A percentile compares a stretch with the other conserved stretches of the same genome.
phyloP scores from a whole-genome alignment of 2,797 vertebrate species.

The Gephyroberyx darwinii region DNA sequence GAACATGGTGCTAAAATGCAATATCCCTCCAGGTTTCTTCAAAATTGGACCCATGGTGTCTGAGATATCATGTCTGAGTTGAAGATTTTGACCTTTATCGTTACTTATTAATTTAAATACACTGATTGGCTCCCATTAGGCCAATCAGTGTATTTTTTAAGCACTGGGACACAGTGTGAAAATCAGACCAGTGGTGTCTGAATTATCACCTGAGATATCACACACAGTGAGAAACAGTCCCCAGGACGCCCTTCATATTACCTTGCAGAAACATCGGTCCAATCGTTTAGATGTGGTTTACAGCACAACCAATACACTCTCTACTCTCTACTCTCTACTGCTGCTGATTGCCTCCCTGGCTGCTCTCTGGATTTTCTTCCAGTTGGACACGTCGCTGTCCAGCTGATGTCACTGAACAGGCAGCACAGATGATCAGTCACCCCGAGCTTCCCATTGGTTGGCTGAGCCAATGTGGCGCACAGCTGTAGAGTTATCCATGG shows the following conservation, averaged over 20 bases:
- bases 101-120: too few relatives aligned
- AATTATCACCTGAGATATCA: too few relatives aligned
- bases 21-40: too few relatives aligned
- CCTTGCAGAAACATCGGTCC: constrained; percentile 1
- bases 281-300: constrained; percentile 10
- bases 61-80: too few relatives aligned
- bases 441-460: constrained; percentile 22
- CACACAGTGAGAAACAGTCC: neutral
- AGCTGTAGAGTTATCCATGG: constrained; percentile 29
- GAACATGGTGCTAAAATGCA: too few relatives aligned
- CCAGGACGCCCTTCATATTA: neutral
- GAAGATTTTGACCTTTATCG: too few relatives aligned
- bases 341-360: neutral
- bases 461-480: constrained; percentile 21
- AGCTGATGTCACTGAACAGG: constrained; percentile 9
- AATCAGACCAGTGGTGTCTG: too few relatives aligned
- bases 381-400: neutral
- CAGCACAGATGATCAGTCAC: constrained; percentile 52
- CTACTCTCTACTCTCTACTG: neutral
- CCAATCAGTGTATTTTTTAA: too few relatives aligned
- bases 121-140: too few relatives aligned
- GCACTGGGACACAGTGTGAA: too few relatives aligned
- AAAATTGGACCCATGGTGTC: too few relatives aligned
- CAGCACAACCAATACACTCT: constrained; percentile 11
- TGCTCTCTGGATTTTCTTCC: constrained; percentile 18